Conservation (phyloP, 2,797 vertebrate genomes). For the Melanogrammus aeglefinus region DNA sequence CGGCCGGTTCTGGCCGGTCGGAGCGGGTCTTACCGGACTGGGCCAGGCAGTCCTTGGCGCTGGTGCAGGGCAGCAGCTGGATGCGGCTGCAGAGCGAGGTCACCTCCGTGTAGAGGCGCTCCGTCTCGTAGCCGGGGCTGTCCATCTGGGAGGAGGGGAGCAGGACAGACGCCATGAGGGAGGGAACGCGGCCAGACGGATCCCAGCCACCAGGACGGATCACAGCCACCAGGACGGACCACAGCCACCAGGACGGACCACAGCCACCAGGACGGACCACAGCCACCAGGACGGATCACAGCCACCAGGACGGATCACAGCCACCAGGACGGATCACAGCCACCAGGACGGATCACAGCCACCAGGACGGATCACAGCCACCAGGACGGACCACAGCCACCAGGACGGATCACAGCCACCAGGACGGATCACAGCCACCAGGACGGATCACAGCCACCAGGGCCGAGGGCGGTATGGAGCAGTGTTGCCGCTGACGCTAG, state of each 20-base stretch:
- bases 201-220: no score
- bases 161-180: background rate
- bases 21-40: constrained; percentile 81
- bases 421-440: background rate
- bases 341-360: background rate
- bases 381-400: background rate
- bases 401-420: no score
- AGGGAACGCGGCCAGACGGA: background rate
- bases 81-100: constrained; percentile 88
- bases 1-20: no score
- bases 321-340: no score
- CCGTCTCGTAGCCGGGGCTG: constrained; percentile 83
- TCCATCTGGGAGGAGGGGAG: constrained; percentile 72
- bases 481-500: no score
- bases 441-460: no score
- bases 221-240: no score
- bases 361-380: no score
- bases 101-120: constrained; percentile 83
- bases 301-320: background rate
- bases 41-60: constrained; percentile 85
- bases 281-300: no score
- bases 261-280: background rate
- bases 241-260: no score
- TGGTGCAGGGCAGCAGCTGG: constrained; percentile 85
- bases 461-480: no score